Conservation (phyloP, 2,113 vertebrate genomes). For the Corythornis madagascariensis region DNA sequence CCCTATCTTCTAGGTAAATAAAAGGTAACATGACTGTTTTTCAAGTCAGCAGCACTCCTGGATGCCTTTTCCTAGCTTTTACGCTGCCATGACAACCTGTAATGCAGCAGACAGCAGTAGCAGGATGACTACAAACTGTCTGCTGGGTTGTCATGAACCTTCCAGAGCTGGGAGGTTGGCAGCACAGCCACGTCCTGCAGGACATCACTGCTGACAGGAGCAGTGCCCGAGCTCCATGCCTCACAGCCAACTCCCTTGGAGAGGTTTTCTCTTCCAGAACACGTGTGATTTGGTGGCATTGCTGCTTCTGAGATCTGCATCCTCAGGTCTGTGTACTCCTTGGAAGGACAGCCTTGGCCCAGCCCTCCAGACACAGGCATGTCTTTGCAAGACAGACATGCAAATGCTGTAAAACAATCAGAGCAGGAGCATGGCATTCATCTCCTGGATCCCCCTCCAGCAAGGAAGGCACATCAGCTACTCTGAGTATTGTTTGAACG, state of each 20-base stretch:
- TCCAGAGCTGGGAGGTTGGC: conserved; percentile 59
- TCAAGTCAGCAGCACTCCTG: conserved; percentile 50
- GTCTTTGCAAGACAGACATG: conserved; percentile 37
- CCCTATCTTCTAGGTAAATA: background rate
- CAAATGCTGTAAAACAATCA: conserved; percentile 33
- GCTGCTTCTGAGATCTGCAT: background rate
- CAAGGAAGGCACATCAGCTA: background rate
- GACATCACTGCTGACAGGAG: background rate
- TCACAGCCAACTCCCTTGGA: rapidly evolving
- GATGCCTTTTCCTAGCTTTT: conserved; percentile 8
- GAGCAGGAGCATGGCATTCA: background rate
- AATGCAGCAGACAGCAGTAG: background rate
- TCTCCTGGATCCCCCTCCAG: background rate
- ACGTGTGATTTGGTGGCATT: background rate
- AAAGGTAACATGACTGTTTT: background rate
- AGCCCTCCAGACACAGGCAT: conserved; percentile 18
- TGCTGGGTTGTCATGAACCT: background rate
- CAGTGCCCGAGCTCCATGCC: background rate
- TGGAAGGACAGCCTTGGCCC: background rate
- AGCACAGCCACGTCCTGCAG: conserved; percentile 13
- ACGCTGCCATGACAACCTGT: conserved; percentile 27
- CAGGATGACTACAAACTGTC: background rate
- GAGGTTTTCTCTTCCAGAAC: background rate
- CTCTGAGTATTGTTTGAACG: background rate
- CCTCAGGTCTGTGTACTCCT: background rate